Conservation (phyloP, 2,797 vertebrate genomes). For the Ataeniobius toweri region DNA sequence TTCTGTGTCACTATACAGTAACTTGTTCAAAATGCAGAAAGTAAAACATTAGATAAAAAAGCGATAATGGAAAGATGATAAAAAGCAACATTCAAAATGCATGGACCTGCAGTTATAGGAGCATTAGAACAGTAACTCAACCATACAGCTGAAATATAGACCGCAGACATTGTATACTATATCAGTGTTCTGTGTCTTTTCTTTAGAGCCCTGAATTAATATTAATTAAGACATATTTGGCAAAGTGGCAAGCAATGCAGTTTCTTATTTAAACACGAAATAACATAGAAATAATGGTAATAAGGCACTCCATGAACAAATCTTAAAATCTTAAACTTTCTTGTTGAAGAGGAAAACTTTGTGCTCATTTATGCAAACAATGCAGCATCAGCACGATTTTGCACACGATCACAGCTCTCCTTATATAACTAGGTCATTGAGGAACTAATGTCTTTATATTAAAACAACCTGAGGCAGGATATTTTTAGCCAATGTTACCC, state of each 20-base stretch:
- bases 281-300: conserved; percentile 23
- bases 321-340: conserved; percentile 11
- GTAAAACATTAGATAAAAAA: conserved; percentile 22
- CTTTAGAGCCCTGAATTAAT: conserved; percentile 45
- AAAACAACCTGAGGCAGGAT: conserved; percentile 58
- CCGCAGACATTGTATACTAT: conserved; percentile 27
- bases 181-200: conserved; percentile 51
- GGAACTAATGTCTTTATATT: conserved; percentile 33
- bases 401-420: conserved; percentile 5
- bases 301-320: conserved; percentile 56
- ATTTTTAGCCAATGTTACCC: conserved; percentile 51
- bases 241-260: conserved; percentile 59
- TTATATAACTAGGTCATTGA: conserved; percentile 1
- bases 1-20: conserved; percentile 44
- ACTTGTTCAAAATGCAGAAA: conserved; percentile 33
- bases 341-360: conserved; percentile 32
- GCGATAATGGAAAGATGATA: conserved; percentile 20
- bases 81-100: conserved; percentile 57
- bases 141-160: conserved; percentile 37
- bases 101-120: conserved; percentile 62
- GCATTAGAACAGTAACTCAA: conserved; percentile 54
- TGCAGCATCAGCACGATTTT: conserved; percentile 38
- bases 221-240: conserved; percentile 31
- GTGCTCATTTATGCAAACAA: conserved; percentile 31
- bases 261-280: conserved; percentile 51